Evolutionary conservation across 2,113 vertebrate species (phyloP).

Genomic region (Nothocercus julius): DNA sequence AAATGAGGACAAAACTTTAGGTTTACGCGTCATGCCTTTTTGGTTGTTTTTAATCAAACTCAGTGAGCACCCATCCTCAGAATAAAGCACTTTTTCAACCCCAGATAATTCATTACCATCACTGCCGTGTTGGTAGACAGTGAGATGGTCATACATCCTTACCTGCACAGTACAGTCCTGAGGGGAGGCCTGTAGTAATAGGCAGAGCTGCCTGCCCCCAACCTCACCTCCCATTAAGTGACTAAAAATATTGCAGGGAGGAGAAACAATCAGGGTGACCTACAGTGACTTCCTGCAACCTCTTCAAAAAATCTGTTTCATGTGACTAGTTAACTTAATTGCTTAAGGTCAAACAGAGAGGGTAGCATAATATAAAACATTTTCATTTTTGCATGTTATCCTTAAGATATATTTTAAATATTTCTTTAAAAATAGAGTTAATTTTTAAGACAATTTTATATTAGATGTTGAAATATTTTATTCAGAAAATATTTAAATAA

Average conservation of each 20-base stretch:
- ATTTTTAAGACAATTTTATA: background rate
- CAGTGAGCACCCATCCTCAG: background rate
- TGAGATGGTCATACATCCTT: background rate
- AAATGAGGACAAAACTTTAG: background rate
- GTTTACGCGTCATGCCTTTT: background rate
- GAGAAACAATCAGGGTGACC: background rate
- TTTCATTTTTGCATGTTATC: background rate
- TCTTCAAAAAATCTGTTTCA: background rate
- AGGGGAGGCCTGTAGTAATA: background rate
- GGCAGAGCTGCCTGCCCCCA: background rate
- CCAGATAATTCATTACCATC: background rate
- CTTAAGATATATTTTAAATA: background rate
- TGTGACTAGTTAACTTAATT: background rate
- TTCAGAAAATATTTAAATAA: background rate
- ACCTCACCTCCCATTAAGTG: background rate
- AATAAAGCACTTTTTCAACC: background rate
- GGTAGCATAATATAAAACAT: background rate
- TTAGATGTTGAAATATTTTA: background rate
- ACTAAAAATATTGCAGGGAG: background rate
- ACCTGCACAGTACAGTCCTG: background rate
- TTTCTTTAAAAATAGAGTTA: background rate
- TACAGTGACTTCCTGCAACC: background rate
- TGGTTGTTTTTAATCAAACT: background rate
- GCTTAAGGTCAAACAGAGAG: background rate
- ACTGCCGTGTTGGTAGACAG: background rate